These are phyloP conservation scores for Onthophagus taurus DNA, from an alignment of 1,140 invertebrate genomes.

Conservation along the genomic window DNA sequence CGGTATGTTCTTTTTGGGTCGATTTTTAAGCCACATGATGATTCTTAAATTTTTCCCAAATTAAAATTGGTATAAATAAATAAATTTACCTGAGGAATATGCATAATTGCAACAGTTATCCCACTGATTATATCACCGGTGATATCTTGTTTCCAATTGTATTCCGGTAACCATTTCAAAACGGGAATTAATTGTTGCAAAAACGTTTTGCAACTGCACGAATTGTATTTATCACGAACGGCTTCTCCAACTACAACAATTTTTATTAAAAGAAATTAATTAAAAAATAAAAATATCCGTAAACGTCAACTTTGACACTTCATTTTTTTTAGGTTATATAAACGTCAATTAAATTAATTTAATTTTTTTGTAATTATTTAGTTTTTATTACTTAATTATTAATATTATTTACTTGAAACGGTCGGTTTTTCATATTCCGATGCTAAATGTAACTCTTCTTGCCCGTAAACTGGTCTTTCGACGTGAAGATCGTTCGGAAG, in stretches of 20 bases:
- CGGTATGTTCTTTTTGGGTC: too few species aligned
- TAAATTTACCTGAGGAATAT: conserved; percentile 62
- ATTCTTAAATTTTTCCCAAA: too few species aligned
- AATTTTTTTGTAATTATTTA: too few species aligned
- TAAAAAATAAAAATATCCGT: too few species aligned
- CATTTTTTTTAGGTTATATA: too few species aligned
- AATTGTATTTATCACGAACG: conserved; percentile 24
- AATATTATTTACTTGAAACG: conserved; percentile 20
- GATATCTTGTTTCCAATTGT: conserved; percentile 44
- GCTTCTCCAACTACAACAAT: background rate
- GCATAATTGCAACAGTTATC: conserved; percentile 64
- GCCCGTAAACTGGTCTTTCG: conserved; percentile 41
- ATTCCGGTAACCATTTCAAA: conserved; percentile 45
- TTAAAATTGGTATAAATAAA: too few species aligned
- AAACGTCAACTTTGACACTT: too few species aligned
- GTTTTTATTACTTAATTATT: too few species aligned
- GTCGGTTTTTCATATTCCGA: conserved; percentile 29
- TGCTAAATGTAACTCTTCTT: conserved; percentile 41
- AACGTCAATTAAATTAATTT: too few species aligned
- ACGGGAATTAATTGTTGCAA: conserved; percentile 41
- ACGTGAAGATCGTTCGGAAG: conserved; percentile 15
- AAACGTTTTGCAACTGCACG: conserved; percentile 24
- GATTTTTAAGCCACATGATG: too few species aligned
- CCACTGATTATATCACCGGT: conserved; percentile 49
- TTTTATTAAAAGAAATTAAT: conserved; percentile 4